Percentiles rank a stretch among this genome's conserved stretches.
Conservation (phyloP, 2,888 invertebrate species). For the Polyommatus icarus region DNA sequence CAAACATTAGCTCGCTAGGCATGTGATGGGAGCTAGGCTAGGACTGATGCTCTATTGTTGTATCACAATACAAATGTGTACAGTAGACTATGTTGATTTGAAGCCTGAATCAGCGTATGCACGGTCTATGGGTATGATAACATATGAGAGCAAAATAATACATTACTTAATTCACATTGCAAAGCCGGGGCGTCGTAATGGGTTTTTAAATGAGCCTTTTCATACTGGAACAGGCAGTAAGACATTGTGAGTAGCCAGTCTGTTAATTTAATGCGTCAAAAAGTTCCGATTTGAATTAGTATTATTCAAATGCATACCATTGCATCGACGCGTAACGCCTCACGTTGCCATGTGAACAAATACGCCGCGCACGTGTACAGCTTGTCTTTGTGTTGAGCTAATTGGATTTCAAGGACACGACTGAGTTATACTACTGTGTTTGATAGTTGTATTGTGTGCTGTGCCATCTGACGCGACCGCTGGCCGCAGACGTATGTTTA, state of each 20-base stretch:
- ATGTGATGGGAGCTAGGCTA: background rate
- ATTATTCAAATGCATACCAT: background rate
- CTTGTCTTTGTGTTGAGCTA: background rate
- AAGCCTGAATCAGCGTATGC: background rate
- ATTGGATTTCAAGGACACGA: background rate
- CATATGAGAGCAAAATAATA: no score
- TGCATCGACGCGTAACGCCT: background rate
- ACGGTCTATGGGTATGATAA: no score
- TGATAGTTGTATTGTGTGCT: background rate
- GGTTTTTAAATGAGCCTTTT: no score
- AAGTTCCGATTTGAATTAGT: background rate
- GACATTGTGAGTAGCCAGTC: no score
- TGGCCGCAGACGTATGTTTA: constrained; percentile 22
- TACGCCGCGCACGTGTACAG: background rate
- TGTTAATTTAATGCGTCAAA: background rate
- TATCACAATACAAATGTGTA: background rate
- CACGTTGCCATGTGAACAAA: background rate
- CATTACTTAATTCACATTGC: no score
- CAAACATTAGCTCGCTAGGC: background rate
- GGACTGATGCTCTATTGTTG: background rate
- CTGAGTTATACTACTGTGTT: background rate
- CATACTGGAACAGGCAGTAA: no score
- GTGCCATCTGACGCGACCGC: constrained; percentile 21
- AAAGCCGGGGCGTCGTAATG: no score
- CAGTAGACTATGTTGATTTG: background rate